Conservation (phyloP, 1,140 invertebrate species). For the Dermatophagoides farinae region DNA sequence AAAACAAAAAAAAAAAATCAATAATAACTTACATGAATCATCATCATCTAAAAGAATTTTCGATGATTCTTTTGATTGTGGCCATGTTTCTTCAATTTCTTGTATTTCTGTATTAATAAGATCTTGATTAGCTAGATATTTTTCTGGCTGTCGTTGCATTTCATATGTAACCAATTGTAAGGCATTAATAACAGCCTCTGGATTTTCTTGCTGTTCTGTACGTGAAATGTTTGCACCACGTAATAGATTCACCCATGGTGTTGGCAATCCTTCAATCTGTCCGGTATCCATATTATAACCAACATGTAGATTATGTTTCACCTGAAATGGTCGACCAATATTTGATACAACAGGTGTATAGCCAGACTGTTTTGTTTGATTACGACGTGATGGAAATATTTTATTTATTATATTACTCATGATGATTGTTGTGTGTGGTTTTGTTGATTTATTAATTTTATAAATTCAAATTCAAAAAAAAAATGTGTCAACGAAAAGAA, state of each 20-base stretch:
- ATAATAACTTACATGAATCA: background rate
- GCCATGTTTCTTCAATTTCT: constrained; percentile 10
- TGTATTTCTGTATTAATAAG: constrained; percentile 24
- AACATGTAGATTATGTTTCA: constrained; percentile 57
- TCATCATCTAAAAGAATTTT: constrained; percentile 2
- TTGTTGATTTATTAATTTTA: background rate
- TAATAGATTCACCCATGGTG: constrained; percentile 52
- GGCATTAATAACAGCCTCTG: constrained; percentile 67
- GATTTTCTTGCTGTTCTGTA: constrained; percentile 72
- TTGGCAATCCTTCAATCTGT: constrained; percentile 51
- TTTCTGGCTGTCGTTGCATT: constrained; percentile 53
- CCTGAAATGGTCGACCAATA: constrained; percentile 25
- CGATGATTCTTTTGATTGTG: background rate
- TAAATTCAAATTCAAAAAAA: background rate
- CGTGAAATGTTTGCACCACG: constrained; percentile 56
- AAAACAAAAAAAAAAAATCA: too few relatives aligned
- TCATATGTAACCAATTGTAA: constrained; percentile 76
- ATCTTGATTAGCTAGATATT: constrained; percentile 46
- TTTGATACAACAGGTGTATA: constrained; percentile 12
- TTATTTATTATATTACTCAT: constrained; percentile 8
- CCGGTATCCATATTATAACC: constrained; percentile 51
- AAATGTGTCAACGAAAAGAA: background rate
- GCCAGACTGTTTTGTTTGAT: constrained; percentile 2
- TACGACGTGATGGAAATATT: background rate
- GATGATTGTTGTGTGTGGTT: background rate